Evolutionary conservation across 2,797 vertebrate genomes (phyloP), one percentile per base, ranked within the genome.

Genomic region (Gobio occitaniae): DNA sequence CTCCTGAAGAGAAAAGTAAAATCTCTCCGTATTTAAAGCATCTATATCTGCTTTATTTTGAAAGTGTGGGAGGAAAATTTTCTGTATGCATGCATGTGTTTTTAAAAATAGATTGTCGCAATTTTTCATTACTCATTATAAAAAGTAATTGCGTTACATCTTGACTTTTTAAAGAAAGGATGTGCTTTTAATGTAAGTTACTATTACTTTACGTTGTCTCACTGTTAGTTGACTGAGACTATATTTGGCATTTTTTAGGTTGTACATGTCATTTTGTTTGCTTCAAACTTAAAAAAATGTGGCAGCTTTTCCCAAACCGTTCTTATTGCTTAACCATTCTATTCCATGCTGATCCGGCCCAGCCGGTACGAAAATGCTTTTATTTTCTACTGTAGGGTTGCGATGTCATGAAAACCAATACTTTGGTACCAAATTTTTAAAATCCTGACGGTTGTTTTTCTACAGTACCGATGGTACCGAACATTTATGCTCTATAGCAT

Each of bases 1-100:
- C 59, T 29, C 41, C 50, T 92, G 48, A 47, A 69, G 85, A 52
- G 72, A 89, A 87, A 77, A 72, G 74, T 90, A 89, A 87, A 70
- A 38, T 82, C 71, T 76, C n/a, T 77, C 61, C 15, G 71, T 32
- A 38, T 84, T n/a, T 13, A 32, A 32, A 32, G 32, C 32, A 17
- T 61, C 61, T 48, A 79, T 54, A 19, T 69, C 44, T 50, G 38
- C 47, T 85, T 72, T 71, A 79, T 44, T 41, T 44, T 56, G 3
- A 84, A 69, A 78, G 74, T 84, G 63, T 59, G 38, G 74, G 11
- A 56, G 75, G n/a, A 25, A 9, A 15, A 19, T 21, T 56, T 4
- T 41, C 16, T 86, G 54, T 56, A 52, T 83, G 21, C 29, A 4
- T 54, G 63, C 19, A 41, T 29, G 12, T 69, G 59, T 52, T 56